phyloP scores from a whole-genome alignment of 2,888 invertebrate species.

The Diploptera punctata region DNA sequence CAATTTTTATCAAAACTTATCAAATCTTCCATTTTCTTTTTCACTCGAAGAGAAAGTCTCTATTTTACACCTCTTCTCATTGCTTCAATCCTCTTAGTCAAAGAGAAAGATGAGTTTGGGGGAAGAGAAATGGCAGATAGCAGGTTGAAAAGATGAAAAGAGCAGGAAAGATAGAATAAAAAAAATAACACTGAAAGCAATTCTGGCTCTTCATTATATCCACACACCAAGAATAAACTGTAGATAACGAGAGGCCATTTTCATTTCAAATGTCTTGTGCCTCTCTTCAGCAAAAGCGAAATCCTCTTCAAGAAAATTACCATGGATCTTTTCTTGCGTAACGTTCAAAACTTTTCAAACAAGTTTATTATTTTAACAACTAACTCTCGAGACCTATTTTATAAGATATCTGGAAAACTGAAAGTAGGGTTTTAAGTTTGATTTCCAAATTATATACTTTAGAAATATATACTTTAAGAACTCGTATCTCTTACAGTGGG shows the following conservation, averaged over 20 bases:
- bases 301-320: neutral
- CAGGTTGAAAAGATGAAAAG: slow-evolving; percentile 16
- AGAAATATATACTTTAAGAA: no score
- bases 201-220: slow-evolving; percentile 30
- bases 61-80: slow-evolving; percentile 28
- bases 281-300: neutral
- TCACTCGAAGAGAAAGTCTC: neutral
- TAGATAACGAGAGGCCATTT: slow-evolving; percentile 35
- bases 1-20: slow-evolving; percentile 26
- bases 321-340: no score
- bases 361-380: no score
- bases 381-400: no score
- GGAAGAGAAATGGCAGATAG: slow-evolving; percentile 13
- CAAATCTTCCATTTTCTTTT: slow-evolving; percentile 1
- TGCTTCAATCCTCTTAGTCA: slow-evolving; percentile 18
- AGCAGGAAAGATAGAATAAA: slow-evolving; percentile 4
- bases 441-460: no score
- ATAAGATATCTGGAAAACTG: no score
- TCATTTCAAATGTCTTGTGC: slow-evolving; percentile 30
- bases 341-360: no score
- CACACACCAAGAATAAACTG: slow-evolving; percentile 27
- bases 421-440: no score
- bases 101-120: neutral
- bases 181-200: slow-evolving; percentile 16
- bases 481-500: no score